Conservation (phyloP, 2,888 invertebrate genomes). For the Orgyia antiqua region DNA sequence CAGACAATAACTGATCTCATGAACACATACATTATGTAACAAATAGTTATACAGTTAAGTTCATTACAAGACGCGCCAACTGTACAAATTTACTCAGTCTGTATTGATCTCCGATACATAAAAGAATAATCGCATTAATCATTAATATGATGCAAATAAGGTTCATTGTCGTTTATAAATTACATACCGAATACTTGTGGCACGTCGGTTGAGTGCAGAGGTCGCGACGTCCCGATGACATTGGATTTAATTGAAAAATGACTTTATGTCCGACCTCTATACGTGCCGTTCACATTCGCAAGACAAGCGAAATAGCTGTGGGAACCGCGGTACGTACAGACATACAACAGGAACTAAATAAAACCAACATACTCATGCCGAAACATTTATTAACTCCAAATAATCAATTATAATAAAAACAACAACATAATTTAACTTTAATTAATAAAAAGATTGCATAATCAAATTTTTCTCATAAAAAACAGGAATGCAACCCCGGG, state of each 20-base stretch:
- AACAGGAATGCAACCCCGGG: slow-evolving; percentile 71
- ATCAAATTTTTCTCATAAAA: slow-evolving; percentile 73
- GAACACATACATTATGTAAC: neutral
- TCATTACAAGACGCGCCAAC: slow-evolving; percentile 28
- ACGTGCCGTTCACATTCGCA: slow-evolving; percentile 43
- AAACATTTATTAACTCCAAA: slow-evolving; percentile 59
- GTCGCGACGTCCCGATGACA: slow-evolving; percentile 63
- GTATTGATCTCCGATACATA: slow-evolving; percentile 20
- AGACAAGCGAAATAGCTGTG: slow-evolving; percentile 44
- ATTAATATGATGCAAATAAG: slow-evolving; percentile 34
- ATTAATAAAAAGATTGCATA: slow-evolving; percentile 60
- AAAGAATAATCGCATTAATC: slow-evolving; percentile 27
- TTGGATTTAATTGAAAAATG: slow-evolving; percentile 70
- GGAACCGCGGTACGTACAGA: slow-evolving; percentile 30
- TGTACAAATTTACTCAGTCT: slow-evolving; percentile 52
- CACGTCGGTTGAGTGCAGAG: slow-evolving; percentile 44
- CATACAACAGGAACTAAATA: slow-evolving; percentile 27
- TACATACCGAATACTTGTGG: slow-evolving; percentile 23
- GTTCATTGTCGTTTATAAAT: slow-evolving; percentile 32
- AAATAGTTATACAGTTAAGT: neutral
- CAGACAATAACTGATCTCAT: too few relatives aligned
- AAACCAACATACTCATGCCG: slow-evolving; percentile 48
- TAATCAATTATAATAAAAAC: slow-evolving; percentile 46
- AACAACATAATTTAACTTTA: slow-evolving; percentile 25
- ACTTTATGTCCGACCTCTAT: slow-evolving; percentile 62